phyloP scores from a whole-genome alignment of 2,113 vertebrate species.

The Archocentrus centrarchus region DNA sequence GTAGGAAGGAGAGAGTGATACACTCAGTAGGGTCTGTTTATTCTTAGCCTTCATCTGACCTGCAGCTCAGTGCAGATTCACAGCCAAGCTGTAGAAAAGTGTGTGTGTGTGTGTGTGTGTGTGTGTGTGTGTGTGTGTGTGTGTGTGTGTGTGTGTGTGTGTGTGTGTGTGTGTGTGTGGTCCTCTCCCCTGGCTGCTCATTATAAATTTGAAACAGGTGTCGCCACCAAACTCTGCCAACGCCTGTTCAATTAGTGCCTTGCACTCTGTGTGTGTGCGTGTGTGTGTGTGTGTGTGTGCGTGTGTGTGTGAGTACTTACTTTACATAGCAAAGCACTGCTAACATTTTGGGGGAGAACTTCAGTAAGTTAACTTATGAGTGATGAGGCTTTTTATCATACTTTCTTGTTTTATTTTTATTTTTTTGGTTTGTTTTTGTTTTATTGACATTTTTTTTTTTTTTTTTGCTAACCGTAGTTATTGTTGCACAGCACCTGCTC shows the following conservation, averaged over 20 bases:
- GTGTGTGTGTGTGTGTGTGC: background rate
- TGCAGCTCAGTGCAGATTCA: slow-evolving; percentile 41
- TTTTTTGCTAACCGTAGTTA: background rate
- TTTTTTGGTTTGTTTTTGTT: background rate
- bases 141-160: slow-evolving; percentile 18
- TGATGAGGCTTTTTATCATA: background rate
- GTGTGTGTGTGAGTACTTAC: background rate
- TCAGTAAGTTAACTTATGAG: background rate
- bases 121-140: background rate
- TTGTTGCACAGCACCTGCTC: background rate
- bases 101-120: background rate
- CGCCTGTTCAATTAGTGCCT: slow-evolving; percentile 48
- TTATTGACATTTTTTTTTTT: background rate
- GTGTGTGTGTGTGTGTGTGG: slow-evolving; percentile 38
- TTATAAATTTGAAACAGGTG: slow-evolving; percentile 73
- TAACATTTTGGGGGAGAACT: background rate
- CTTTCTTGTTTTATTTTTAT: accelerated
- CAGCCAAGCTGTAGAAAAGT: slow-evolving; percentile 38
- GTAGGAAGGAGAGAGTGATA: slow-evolving; percentile 10
- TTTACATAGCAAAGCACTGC: background rate
- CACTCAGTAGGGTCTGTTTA: slow-evolving; percentile 55
- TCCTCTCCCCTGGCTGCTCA: slow-evolving; percentile 62
- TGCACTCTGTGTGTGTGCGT: slow-evolving; percentile 2
- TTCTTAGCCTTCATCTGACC: slow-evolving; percentile 67
- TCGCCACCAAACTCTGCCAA: slow-evolving; percentile 47